Evolutionary conservation across 2,888 invertebrate genomes (phyloP).

Genomic region (Magallana nippona): DNA sequence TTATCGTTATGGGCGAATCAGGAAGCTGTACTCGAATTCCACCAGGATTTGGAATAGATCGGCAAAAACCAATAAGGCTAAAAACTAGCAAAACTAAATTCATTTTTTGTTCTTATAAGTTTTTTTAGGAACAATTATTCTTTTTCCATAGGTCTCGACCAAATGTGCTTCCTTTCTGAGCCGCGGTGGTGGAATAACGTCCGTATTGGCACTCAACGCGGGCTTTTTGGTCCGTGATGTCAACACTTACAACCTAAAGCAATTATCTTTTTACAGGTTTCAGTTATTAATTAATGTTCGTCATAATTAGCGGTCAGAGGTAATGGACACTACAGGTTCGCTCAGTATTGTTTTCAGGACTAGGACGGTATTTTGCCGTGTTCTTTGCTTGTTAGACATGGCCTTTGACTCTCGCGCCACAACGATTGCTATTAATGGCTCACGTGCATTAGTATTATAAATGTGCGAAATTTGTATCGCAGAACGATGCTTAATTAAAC

Average conservation of each 20-base stretch:
- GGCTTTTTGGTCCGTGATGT: background rate
- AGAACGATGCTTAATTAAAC: background rate
- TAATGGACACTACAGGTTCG: background rate
- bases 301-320: conserved; percentile 6
- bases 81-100: background rate
- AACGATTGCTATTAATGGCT: background rate
- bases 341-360: conserved; percentile 1
- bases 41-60: conserved; percentile 10
- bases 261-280: conserved; percentile 22
- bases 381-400: background rate
- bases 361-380: background rate
- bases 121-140: background rate
- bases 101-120: background rate
- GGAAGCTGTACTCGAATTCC: background rate
- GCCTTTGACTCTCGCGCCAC: background rate
- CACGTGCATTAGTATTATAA: background rate
- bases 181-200: background rate
- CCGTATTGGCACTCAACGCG: background rate
- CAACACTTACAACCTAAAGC: conserved; percentile 20
- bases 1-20: background rate
- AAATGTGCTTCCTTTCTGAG: background rate
- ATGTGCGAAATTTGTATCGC: too few species aligned
- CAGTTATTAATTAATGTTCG: conserved; percentile 3
- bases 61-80: background rate
- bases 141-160: background rate